Percentiles rank a stretch among this genome's conserved stretches.
Evolutionary conservation across 2,113 vertebrate genomes (phyloP).

Genomic region (Poeciliopsis occidentalis): DNA sequence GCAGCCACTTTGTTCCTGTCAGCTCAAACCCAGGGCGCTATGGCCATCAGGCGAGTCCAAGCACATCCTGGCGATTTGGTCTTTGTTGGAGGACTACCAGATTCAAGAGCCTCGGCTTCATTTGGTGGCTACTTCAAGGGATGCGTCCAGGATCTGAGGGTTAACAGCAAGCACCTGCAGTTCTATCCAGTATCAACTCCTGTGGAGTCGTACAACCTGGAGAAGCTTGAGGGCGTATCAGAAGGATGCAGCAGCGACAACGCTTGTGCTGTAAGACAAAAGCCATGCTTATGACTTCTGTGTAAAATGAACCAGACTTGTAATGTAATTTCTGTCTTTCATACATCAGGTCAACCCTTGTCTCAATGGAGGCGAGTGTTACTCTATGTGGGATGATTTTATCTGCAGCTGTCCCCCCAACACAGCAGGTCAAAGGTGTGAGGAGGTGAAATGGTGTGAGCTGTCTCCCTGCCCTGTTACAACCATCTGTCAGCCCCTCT

Average conservation of each 20-base stretch:
- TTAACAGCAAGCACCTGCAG: constrained; percentile 84
- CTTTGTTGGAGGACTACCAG: constrained; percentile 87
- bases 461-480: constrained; percentile 82
- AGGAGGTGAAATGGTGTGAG: constrained; percentile 89
- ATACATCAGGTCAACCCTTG: constrained; percentile 83
- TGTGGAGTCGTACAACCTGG: constrained; percentile 56
- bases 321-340: constrained; percentile 1
- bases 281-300: background rate
- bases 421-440: constrained; percentile 85
- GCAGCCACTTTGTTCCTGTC: constrained; percentile 79
- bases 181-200: constrained; percentile 81
- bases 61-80: constrained; percentile 75
- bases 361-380: constrained; percentile 87
- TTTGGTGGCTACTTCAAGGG: constrained; percentile 89
- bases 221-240: constrained; percentile 77
- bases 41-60: constrained; percentile 70
- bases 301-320: background rate
- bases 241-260: constrained; percentile 84
- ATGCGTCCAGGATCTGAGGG: constrained; percentile 89
- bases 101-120: constrained; percentile 70
- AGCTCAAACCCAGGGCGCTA: constrained; percentile 77
- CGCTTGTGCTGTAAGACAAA: constrained; percentile 84
- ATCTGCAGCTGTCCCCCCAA: constrained; percentile 87
- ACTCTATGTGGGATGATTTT: constrained; percentile 89
- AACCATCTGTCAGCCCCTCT: constrained; percentile 79